Conservation (phyloP, 2,888 invertebrate species). For the Eupithecia centaureata region DNA sequence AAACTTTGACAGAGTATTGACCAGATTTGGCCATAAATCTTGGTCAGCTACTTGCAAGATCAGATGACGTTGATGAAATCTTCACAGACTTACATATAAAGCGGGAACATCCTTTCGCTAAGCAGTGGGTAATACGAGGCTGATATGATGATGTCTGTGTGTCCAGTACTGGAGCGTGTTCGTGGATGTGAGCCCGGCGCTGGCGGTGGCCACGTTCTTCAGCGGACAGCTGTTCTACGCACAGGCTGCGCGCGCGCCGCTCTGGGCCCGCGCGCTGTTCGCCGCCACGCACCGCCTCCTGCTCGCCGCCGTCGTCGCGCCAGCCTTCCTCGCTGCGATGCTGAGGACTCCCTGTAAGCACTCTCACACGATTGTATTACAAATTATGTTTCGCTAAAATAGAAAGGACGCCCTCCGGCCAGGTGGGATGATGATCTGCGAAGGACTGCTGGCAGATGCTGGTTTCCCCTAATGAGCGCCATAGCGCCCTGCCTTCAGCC, state of each 20-base stretch:
- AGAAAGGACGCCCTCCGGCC: too few relatives aligned
- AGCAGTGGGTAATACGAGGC: too few relatives aligned
- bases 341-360: conserved; percentile 20
- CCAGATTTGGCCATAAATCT: not conserved
- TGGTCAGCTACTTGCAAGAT: too few relatives aligned
- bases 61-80: too few relatives aligned
- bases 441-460: too few relatives aligned
- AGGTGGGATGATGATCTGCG: too few relatives aligned
- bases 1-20: not conserved
- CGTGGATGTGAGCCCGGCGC: conserved; percentile 7
- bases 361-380: not conserved
- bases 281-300: conserved; percentile 7
- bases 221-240: conserved; percentile 17
- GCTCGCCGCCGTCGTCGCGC: conserved; percentile 9
- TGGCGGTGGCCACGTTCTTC: conserved; percentile 8
- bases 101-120: too few relatives aligned
- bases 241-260: conserved; percentile 12
- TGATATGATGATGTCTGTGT: not conserved
- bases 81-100: too few relatives aligned
- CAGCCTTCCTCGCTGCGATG: conserved; percentile 1
- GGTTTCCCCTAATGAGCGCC: too few relatives aligned
- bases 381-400: not conserved
- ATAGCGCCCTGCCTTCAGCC: too few relatives aligned
- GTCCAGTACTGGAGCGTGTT: conserved; percentile 19
- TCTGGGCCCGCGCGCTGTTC: conserved; percentile 8